phyloP scores from a whole-genome alignment of 2,113 vertebrate species.

The Festucalex cinctus region DNA sequence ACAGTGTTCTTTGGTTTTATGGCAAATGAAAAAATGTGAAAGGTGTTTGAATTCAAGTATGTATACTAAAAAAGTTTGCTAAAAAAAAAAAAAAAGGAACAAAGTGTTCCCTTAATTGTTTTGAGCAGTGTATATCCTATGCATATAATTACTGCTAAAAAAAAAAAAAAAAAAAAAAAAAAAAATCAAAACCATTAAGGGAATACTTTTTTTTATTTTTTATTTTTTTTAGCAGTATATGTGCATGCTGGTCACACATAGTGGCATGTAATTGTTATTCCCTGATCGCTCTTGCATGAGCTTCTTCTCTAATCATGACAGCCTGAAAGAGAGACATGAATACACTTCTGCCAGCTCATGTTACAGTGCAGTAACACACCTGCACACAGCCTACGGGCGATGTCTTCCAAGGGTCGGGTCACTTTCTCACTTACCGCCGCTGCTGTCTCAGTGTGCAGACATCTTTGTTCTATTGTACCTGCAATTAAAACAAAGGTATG shows the following conservation, averaged over 20 bases:
- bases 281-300: conserved; percentile 33
- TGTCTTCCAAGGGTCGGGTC: conserved; percentile 9
- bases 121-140: no score
- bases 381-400: conserved; percentile 8
- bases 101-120: no score
- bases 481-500: neutral
- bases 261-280: conserved; percentile 37
- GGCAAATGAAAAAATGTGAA: conserved; percentile 7
- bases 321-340: conserved; percentile 34
- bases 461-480: neutral
- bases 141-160: no score
- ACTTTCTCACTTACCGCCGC: neutral
- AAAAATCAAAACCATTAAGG: no score
- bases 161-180: no score
- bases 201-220: no score
- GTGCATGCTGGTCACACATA: conserved; percentile 17
- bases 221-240: no score
- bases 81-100: no score
- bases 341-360: conserved; percentile 9
- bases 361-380: conserved; percentile 25
- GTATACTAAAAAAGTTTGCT: no score
- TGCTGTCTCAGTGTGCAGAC: neutral
- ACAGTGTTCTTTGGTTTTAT: neutral
- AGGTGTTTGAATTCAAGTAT: conserved; percentile 4
- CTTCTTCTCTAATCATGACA: conserved; percentile 44